Conservation (phyloP, 2,797 vertebrate species). For the Oreortyx pictus region DNA sequence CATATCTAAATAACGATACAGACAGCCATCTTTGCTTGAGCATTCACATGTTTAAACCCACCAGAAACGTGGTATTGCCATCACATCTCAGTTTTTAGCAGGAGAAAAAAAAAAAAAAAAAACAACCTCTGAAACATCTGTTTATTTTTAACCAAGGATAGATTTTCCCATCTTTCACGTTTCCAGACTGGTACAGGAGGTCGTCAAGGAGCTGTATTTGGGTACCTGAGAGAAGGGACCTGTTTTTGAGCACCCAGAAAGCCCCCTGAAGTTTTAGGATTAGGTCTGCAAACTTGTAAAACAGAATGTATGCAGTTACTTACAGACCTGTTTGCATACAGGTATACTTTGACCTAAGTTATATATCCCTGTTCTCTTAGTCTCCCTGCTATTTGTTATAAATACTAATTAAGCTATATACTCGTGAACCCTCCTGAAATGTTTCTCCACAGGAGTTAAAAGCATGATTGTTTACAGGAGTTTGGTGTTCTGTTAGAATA, state of each 20-base stretch:
- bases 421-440: neutral
- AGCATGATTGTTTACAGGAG: neutral
- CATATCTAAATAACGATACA: neutral
- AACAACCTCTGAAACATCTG: neutral
- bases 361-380: neutral
- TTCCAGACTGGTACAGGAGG: neutral
- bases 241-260: neutral
- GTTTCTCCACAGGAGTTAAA: neutral
- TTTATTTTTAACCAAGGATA: neutral
- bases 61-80: slow-evolving; percentile 22
- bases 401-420: neutral
- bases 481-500: neutral
- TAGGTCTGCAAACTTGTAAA: neutral
- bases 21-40: neutral
- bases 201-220: neutral
- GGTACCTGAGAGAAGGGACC: neutral
- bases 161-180: neutral
- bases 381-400: neutral
- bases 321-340: neutral
- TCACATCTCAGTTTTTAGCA: neutral
- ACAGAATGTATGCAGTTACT: neutral
- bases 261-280: neutral
- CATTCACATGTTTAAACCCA: neutral
- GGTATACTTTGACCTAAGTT: neutral
- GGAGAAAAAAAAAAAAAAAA: neutral